Conservation (phyloP, 2,888 invertebrate species). For the Hypercompe scribonia region DNA sequence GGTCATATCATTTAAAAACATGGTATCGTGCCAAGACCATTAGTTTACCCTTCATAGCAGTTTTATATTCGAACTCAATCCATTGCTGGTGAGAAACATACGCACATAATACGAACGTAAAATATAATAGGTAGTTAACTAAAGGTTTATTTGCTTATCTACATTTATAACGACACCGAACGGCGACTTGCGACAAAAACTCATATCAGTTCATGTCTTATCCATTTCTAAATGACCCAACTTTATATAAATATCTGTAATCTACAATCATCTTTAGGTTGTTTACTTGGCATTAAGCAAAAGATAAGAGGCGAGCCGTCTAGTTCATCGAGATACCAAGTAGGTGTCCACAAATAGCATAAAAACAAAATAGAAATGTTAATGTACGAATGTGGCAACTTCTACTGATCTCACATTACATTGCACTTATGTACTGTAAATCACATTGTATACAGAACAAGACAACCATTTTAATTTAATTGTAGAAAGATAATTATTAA, state of each 20-base stretch:
- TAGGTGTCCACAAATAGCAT: background rate
- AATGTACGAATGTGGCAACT: background rate
- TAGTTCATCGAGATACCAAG: background rate
- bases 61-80: conserved; percentile 21
- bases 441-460: background rate
- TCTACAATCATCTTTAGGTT: background rate
- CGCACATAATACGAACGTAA: conserved; percentile 2
- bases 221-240: conserved; percentile 3
- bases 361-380: background rate
- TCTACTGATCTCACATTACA: background rate
- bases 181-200: background rate
- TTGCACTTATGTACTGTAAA: background rate
- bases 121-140: conserved; percentile 7
- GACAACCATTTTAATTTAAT: background rate
- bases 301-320: background rate
- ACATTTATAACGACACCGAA: background rate
- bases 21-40: conserved; percentile 19
- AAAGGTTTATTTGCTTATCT: conserved; percentile 19
- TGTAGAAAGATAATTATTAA: background rate
- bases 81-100: conserved; percentile 1
- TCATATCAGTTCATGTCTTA: background rate
- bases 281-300: background rate
- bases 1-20: conserved; percentile 31
- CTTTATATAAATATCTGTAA: conserved; percentile 11
- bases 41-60: conserved; percentile 21